phyloP scores from a whole-genome alignment of 2,888 invertebrate species.

The Liodrosophila aerea region DNA sequence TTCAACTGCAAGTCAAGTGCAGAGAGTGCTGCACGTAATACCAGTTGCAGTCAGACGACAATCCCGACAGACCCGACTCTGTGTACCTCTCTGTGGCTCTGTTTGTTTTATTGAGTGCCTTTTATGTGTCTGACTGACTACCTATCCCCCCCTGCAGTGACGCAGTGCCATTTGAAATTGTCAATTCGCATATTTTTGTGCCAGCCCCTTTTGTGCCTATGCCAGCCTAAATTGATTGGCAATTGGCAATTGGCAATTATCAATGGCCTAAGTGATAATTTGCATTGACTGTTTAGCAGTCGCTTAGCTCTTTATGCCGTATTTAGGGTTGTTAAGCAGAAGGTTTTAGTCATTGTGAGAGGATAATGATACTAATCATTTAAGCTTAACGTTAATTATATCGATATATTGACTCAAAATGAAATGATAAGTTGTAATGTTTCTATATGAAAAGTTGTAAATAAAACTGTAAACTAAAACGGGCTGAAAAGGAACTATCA shows the following conservation, averaged over 20 bases:
- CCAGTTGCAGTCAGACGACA: conserved; percentile 8
- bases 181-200: conserved; percentile 48
- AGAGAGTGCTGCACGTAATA: conserved; percentile 22
- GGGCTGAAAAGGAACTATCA: too few species aligned
- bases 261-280: conserved; percentile 73
- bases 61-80: conserved; percentile 18
- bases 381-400: too few species aligned
- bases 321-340: conserved; percentile 11
- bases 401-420: too few species aligned
- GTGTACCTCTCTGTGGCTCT: conserved; percentile 18
- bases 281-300: conserved; percentile 54
- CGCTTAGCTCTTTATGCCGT: conserved; percentile 23
- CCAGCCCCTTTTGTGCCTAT: conserved; percentile 34
- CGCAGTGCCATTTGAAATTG: conserved; percentile 42
- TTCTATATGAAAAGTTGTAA: too few species aligned
- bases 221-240: conserved; percentile 39
- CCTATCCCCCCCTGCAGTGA: conserved; percentile 9
- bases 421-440: too few species aligned
- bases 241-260: conserved; percentile 74
- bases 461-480: too few species aligned
- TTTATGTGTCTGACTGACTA: conserved; percentile 41
- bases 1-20: conserved; percentile 46
- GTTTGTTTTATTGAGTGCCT: conserved; percentile 48
- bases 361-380: too few species aligned
- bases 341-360: background rate